These are phyloP conservation scores for Naja naja DNA, from an alignment of 2,113 vertebrate genomes.

Conservation along the genomic window DNA sequence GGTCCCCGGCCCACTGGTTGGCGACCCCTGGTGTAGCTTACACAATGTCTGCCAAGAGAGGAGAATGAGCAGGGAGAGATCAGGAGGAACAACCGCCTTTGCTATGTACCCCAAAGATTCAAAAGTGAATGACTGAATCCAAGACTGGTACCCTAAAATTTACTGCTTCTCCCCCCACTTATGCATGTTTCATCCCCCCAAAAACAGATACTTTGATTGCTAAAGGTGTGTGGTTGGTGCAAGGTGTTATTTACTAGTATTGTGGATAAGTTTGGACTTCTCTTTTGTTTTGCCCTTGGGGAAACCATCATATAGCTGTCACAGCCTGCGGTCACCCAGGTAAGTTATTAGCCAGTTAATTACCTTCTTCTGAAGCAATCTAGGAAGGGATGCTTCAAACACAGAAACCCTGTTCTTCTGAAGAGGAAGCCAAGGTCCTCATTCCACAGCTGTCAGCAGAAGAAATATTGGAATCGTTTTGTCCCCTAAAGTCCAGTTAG, in stretches of 20 bases:
- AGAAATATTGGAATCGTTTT: conserved; percentile 52
- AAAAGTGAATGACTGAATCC: background rate
- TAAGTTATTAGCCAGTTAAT: conserved; percentile 53
- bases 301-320: conserved; percentile 17
- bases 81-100: background rate
- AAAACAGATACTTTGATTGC: background rate
- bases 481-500: conserved; percentile 43
- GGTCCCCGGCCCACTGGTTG: too few species aligned
- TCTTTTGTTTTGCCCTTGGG: background rate
- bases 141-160: background rate
- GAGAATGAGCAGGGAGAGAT: background rate
- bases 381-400: conserved; percentile 21
- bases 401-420: conserved; percentile 7
- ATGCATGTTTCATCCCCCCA: background rate
- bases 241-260: background rate
- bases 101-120: background rate
- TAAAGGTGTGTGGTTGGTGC: background rate
- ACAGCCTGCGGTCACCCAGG: conserved; percentile 23
- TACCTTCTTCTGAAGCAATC: conserved; percentile 38
- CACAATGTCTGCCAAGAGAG: background rate
- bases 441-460: conserved; percentile 49
- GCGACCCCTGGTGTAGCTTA: background rate
- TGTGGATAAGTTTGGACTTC: background rate
- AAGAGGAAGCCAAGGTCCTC: background rate
- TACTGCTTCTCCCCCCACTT: background rate